Evolutionary conservation across 1,140 invertebrate species (phyloP), one percentile per base, ranked within the genome.

Genomic region (Lordiphosa clarofinis): DNA sequence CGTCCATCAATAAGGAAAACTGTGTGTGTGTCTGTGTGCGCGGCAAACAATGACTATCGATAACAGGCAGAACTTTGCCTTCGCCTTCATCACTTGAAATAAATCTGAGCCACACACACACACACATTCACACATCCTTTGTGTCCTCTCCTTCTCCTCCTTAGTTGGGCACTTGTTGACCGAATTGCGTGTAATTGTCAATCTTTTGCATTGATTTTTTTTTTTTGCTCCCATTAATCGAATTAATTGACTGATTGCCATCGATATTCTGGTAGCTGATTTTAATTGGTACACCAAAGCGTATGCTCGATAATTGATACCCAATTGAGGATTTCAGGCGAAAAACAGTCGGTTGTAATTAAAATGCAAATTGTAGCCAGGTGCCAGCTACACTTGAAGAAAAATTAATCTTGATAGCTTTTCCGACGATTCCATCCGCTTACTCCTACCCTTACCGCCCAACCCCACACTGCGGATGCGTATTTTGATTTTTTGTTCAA

Each of bases 201-300:
- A 81, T 81, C 71, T 67, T 63, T 38, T 50, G 72, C 75, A 81
- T 66, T 82, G 75, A 81, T n/a, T n/a, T n/a, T n/a, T n/a, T 81
- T 81, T 79, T 74, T 50, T 28, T 28, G 6, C 50, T 39, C 40
- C 49, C 42, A 36, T 61, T 79, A 74, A 81, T 81, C 60, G 63
- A 75, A 70, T 79, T 71, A 70, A 68, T 54, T 78, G 68, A 59
- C 31, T 59, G 43, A 49, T 49, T 43, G 24, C 15, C 15, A 33
- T 36, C 3, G 50, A 6, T 21, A 24, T 46, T 12, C 35, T 28
- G 31, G 33, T 37, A 31, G 39, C 28, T 39, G 48, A 50, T 36
- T 48, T 50, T 75, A 75, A 79, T 67, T 75, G 24, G 71, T 31
- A 42, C 76, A 79, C 63, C 76, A 50, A 60, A 42, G 76, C 76